Evolutionary conservation across 2,113 vertebrate species (phyloP).

Genomic region (Calcarius ornatus): DNA sequence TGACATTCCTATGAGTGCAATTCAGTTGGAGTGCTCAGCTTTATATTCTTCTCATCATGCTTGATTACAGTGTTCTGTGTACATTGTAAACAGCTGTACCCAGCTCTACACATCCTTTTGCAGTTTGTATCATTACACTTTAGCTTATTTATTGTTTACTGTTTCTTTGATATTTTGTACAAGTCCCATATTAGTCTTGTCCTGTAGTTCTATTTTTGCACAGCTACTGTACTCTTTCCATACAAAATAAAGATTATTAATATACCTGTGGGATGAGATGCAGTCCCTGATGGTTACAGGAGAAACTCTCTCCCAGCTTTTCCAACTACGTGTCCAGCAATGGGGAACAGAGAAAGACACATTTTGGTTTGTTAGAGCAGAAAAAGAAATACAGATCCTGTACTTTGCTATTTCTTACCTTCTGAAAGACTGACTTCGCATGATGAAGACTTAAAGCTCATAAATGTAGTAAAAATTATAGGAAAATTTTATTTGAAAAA

Average conservation of each 20-base stretch:
- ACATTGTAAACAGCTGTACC: conserved; percentile 29
- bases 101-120: conserved; percentile 6
- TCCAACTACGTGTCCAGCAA: not conserved
- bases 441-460: not conserved
- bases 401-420: not conserved
- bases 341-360: not conserved
- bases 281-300: not conserved
- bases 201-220: conserved; percentile 93
- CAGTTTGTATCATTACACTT: conserved; percentile 54
- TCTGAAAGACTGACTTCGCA: not conserved
- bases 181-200: conserved; percentile 87
- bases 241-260: conserved; percentile 76
- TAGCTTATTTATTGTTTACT: conserved; percentile 91
- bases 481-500: not conserved
- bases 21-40: not conserved
- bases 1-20: not conserved
- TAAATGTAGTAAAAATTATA: not conserved
- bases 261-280: conserved; percentile 28
- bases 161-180: conserved; percentile 85
- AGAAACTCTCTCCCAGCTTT: not conserved
- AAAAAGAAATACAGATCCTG: not conserved
- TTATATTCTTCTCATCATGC: not conserved
- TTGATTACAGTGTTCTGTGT: not conserved
- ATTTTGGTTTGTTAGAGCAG: not conserved
- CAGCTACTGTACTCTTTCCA: conserved; percentile 84